Percentiles rank a stretch among this genome's conserved stretches.
These are phyloP conservation scores for Yponomeuta plumbellus DNA, from an alignment of 2,888 invertebrate species.

Conservation along the genomic window DNA sequence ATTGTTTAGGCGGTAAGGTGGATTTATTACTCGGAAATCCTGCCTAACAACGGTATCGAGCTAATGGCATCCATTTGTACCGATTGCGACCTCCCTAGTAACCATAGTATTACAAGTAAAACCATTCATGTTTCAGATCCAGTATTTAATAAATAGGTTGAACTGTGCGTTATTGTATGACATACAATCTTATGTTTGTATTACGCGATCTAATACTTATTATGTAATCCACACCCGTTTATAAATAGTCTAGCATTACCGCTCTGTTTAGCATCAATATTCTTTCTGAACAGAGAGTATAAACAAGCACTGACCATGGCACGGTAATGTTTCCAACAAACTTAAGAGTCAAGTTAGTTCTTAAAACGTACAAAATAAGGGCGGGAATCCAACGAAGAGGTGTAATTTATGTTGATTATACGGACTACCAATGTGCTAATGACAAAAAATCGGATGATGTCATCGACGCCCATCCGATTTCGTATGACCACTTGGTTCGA, in stretches of 20 bases:
- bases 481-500: slow-evolving; percentile 31
- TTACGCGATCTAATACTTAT: neutral
- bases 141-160: neutral
- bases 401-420: too few species aligned
- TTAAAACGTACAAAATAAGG: neutral
- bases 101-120: neutral
- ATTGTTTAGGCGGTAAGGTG: neutral
- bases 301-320: too few species aligned
- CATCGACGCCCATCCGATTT: slow-evolving; percentile 37
- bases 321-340: neutral
- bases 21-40: neutral
- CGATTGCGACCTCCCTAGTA: neutral
- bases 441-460: slow-evolving; percentile 52
- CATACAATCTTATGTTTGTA: neutral
- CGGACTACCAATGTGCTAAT: slow-evolving; percentile 29
- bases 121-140: neutral
- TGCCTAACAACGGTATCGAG: neutral
- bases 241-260: neutral
- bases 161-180: neutral
- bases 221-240: slow-evolving; percentile 13
- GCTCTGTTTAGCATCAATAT: slow-evolving; percentile 11
- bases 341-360: neutral
- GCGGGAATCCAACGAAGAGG: neutral
- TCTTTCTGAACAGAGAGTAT: neutral
- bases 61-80: neutral